Percentiles rank a stretch among this genome's conserved stretches.
Evolutionary conservation across 1,140 invertebrate genomes (phyloP).

Genomic region (Camponotus pennsylvanicus): DNA sequence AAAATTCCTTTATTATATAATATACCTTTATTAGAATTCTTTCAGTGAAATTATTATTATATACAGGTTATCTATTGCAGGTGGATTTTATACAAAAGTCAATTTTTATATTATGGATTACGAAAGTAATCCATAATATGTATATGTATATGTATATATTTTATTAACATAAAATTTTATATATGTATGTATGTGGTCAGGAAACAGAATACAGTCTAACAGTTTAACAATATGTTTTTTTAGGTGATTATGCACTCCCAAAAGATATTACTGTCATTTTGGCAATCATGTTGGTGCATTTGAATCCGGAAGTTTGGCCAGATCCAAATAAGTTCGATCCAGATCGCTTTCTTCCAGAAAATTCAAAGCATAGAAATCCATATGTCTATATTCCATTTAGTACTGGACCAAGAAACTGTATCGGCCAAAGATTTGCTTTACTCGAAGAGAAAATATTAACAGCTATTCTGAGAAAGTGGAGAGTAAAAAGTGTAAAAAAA

Average conservation of each 20-base stretch:
- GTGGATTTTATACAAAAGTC: too few species aligned
- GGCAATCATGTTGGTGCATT: conserved; percentile 87
- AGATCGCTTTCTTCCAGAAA: conserved; percentile 87
- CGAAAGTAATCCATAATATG: too few species aligned
- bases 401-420: conserved; percentile 75
- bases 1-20: too few species aligned
- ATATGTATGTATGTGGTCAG: too few species aligned
- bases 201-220: not conserved
- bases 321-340: conserved; percentile 91
- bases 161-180: not conserved
- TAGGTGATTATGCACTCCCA: conserved; percentile 77
- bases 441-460: conserved; percentile 87
- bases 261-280: conserved; percentile 83
- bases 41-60: too few species aligned
- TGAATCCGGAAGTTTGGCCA: conserved; percentile 85
- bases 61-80: too few species aligned
- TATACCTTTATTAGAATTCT: too few species aligned
- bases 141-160: too few species aligned
- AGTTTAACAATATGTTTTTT: conserved; percentile 26
- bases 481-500: conserved; percentile 83
- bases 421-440: conserved; percentile 83
- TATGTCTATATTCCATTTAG: conserved; percentile 88
- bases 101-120: too few species aligned
- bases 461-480: conserved; percentile 87
- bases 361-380: conserved; percentile 84